Evolutionary conservation across 2,797 vertebrate genomes (phyloP).

Genomic region (Rhinichthys osculus): DNA sequence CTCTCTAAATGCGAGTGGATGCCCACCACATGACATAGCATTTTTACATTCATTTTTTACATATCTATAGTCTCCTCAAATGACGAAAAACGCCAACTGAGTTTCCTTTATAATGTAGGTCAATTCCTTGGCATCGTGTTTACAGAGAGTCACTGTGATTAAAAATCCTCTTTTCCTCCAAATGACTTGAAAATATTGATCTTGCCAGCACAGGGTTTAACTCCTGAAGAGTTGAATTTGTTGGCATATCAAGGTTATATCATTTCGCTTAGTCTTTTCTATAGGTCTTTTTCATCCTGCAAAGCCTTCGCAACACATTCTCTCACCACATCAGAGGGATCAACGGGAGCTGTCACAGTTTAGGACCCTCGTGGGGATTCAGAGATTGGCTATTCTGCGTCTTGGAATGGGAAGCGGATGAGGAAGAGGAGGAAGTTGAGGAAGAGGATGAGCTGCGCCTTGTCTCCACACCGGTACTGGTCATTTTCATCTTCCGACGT

Average conservation of each 20-base stretch:
- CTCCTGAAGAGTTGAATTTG: not conserved
- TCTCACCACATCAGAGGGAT: slow-evolving; percentile 12
- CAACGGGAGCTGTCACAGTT: slow-evolving; percentile 53
- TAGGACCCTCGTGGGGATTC: slow-evolving; percentile 70
- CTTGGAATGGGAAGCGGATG: slow-evolving; percentile 72
- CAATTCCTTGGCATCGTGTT: slow-evolving; percentile 38
- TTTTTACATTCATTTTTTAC: slow-evolving; percentile 12
- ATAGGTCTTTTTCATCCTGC: slow-evolving; percentile 4
- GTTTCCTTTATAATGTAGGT: slow-evolving; percentile 16
- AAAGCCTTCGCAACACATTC: slow-evolving; percentile 32
- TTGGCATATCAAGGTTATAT: not conserved
- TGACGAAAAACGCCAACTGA: not conserved
- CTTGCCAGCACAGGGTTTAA: not conserved
- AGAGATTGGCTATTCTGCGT: slow-evolving; percentile 70
- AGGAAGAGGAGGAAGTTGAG: slow-evolving; percentile 83
- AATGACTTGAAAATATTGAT: slow-evolving; percentile 17
- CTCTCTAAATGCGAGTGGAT: not conserved
- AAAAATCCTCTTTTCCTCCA: slow-evolving; percentile 14
- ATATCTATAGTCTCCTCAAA: slow-evolving; percentile 12
- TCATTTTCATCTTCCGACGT: slow-evolving; percentile 90
- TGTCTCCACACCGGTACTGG: slow-evolving; percentile 85
- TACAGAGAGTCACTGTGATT: not conserved
- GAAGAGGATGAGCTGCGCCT: slow-evolving; percentile 86
- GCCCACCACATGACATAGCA: not conserved
- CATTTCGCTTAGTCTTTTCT: not conserved